A percentile compares a stretch with the other conserved stretches of the same genome.
These are phyloP conservation scores for Varecia variegata DNA, from an alignment of 2,797 vertebrate genomes.

Conservation along the genomic window DNA sequence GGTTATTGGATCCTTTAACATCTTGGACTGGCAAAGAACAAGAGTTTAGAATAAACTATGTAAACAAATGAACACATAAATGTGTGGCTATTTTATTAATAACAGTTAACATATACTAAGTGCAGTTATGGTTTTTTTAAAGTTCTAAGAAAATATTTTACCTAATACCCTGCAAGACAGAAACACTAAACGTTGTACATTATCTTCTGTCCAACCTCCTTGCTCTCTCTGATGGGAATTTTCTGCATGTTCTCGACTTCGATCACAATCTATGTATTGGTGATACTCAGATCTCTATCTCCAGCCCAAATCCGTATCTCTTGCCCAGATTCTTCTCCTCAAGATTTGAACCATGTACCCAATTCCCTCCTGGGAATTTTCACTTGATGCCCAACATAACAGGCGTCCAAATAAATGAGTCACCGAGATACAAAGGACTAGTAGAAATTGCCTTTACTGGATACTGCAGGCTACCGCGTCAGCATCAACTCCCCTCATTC, in stretches of 20 bases:
- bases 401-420: background rate
- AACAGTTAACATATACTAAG: background rate
- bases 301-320: background rate
- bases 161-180: background rate
- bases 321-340: background rate
- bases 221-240: background rate
- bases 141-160: background rate
- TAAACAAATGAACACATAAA: background rate
- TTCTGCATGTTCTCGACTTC: background rate
- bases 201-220: background rate
- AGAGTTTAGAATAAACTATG: background rate
- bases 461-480: background rate
- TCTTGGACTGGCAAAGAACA: background rate
- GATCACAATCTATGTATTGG: background rate
- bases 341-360: background rate
- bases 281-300: background rate
- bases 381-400: background rate
- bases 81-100: background rate
- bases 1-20: background rate
- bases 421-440: background rate
- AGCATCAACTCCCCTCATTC: background rate
- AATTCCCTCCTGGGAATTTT: background rate
- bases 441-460: background rate
- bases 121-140: background rate
- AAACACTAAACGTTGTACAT: background rate